Evolutionary conservation across 2,113 vertebrate species (phyloP).

Genomic region (Eublepharis macularius): DNA sequence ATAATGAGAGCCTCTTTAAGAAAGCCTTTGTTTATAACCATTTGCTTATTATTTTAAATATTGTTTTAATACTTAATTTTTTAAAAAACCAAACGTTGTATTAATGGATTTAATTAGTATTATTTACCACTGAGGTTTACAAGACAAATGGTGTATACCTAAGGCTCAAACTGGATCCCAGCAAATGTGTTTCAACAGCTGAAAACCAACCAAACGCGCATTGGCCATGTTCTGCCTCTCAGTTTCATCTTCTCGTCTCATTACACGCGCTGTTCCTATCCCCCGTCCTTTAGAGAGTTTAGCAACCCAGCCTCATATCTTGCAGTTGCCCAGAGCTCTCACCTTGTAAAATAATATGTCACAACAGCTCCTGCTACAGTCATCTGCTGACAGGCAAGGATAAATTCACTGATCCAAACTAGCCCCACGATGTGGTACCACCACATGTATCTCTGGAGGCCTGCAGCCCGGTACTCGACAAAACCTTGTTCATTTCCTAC

Average conservation of each 20-base stretch:
- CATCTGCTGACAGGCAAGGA: conserved; percentile 98
- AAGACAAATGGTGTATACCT: background rate
- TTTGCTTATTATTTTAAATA: background rate
- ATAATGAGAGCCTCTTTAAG: background rate
- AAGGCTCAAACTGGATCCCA: background rate
- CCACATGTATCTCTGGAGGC: conserved; percentile 92
- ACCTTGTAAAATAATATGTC: conserved; percentile 98
- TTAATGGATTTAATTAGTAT: no score
- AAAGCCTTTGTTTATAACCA: background rate
- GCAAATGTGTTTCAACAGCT: background rate
- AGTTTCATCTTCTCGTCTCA: conserved; percentile 6
- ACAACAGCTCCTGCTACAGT: conserved; percentile 96
- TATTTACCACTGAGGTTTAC: no score
- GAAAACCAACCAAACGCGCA: background rate
- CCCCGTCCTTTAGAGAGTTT: conserved; percentile 14
- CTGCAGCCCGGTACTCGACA: conserved; percentile 88
- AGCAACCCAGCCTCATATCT: background rate
- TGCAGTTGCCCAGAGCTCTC: conserved; percentile 31
- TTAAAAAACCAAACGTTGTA: no score
- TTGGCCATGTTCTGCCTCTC: background rate
- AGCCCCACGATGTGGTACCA: conserved; percentile 96
- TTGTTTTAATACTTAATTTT: background rate
- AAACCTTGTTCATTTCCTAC: conserved; percentile 84
- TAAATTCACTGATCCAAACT: conserved; percentile 97
- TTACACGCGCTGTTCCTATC: background rate